phyloP scores from a whole-genome alignment of 2,113 vertebrate species.

The Vireo altiloquus region DNA sequence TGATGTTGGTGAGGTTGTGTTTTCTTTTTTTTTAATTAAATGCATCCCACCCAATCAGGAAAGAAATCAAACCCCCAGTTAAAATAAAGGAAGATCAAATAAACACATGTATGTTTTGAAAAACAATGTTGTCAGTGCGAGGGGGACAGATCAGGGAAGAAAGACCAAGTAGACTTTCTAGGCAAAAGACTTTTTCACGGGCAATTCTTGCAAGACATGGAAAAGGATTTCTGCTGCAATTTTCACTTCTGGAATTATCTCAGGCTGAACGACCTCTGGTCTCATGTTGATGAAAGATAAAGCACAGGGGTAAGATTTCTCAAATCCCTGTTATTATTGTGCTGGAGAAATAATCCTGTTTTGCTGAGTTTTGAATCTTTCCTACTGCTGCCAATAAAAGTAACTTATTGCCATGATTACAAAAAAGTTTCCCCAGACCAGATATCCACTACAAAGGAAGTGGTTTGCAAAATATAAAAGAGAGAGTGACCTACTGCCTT shows the following conservation, averaged over 20 bases:
- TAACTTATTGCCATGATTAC: background rate
- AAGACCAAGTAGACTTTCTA: background rate
- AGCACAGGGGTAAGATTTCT: background rate
- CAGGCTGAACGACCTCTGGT: background rate
- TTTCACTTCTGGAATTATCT: slow-evolving; percentile 36
- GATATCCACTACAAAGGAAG: background rate
- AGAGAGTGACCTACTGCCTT: background rate
- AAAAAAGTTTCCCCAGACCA: background rate
- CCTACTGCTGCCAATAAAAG: background rate
- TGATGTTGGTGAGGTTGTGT: background rate
- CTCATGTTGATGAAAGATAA: slow-evolving; percentile 26
- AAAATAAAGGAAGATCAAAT: slow-evolving; percentile 13
- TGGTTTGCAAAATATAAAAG: background rate
- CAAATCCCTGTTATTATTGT: slow-evolving; percentile 1
- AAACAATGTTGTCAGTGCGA: background rate
- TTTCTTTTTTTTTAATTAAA: background rate
- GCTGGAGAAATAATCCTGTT: slow-evolving; percentile 1
- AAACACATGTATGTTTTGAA: background rate
- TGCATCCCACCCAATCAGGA: background rate
- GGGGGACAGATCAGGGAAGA: background rate
- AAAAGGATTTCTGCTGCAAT: slow-evolving; percentile 22
- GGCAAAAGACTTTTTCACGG: background rate
- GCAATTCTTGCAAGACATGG: background rate
- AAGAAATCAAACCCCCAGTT: background rate
- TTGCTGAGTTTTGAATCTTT: slow-evolving; percentile 8